Conservation (phyloP, 2,113 vertebrate genomes). For the Oryzias curvinotus region DNA sequence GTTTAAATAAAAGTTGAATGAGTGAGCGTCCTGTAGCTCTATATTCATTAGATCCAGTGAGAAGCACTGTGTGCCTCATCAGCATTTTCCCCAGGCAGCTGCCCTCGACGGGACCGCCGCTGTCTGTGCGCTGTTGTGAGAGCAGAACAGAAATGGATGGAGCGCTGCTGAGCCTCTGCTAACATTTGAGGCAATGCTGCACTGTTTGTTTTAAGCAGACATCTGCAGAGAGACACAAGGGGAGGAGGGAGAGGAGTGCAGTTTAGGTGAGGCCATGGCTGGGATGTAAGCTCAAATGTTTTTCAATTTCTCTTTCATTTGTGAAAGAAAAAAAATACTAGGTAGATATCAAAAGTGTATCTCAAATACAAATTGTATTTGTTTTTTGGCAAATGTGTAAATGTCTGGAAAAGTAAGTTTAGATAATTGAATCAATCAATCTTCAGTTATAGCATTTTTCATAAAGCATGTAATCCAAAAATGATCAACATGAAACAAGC, state of each 20-base stretch:
- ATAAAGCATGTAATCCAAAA: no score
- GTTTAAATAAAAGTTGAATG: constrained; percentile 59
- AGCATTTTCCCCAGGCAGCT: constrained; percentile 61
- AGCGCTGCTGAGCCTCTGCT: constrained; percentile 54
- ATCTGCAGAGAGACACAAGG: constrained; percentile 9
- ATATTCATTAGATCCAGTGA: constrained; percentile 59
- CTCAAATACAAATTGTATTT: no score
- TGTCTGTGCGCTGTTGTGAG: constrained; percentile 40
- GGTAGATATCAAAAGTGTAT: no score
- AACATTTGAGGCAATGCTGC: constrained; percentile 60
- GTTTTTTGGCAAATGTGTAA: no score
- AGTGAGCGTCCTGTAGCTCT: constrained; percentile 48
- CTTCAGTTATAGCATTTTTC: no score
- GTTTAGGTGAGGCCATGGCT: not conserved
- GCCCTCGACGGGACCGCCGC: constrained; percentile 26
- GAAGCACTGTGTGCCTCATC: constrained; percentile 57
- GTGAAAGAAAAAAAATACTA: no score
- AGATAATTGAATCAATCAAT: no score
- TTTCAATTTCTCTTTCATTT: no score
- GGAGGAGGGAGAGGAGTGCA: not conserved
- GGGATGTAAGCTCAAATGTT: no score
- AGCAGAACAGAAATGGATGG: constrained; percentile 48
- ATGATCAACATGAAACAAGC: no score
- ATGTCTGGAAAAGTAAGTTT: no score
- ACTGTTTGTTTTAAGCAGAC: constrained; percentile 41